phyloP scores from a whole-genome alignment of 2,888 invertebrate genomes.

The Thysanoteuthis rhombus region DNA sequence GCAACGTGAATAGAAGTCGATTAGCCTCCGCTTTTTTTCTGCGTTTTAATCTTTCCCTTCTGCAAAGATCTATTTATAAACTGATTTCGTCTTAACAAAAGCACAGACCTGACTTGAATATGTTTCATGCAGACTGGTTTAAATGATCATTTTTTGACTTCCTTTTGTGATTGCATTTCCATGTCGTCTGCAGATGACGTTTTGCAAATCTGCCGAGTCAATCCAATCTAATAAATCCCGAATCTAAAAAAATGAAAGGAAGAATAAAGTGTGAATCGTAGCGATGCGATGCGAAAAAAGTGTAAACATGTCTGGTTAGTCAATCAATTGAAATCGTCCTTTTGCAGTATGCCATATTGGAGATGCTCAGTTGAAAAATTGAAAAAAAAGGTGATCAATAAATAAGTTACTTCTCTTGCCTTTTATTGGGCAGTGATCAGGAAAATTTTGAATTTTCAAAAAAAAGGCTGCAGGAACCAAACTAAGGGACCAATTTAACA shows the following conservation, averaged over 20 bases:
- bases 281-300: no score
- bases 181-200: background rate
- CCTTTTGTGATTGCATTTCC: background rate
- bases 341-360: no score
- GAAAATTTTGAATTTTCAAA: no score
- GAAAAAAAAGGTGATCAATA: no score
- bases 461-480: no score
- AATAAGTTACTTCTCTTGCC: no score
- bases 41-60: background rate
- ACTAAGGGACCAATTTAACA: no score
- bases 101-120: background rate
- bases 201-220: background rate
- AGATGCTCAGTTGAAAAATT: no score
- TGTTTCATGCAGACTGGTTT: background rate
- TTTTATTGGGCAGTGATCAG: no score
- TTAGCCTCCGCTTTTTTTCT: background rate
- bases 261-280: background rate
- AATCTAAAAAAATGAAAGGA: background rate
- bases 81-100: background rate
- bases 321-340: no score
- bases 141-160: background rate
- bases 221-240: background rate
- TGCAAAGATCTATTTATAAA: background rate
- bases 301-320: no score
- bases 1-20: background rate